Base-by-base conservation (phyloP, 1,140 invertebrate species). In the Bombus turneri region DNA sequence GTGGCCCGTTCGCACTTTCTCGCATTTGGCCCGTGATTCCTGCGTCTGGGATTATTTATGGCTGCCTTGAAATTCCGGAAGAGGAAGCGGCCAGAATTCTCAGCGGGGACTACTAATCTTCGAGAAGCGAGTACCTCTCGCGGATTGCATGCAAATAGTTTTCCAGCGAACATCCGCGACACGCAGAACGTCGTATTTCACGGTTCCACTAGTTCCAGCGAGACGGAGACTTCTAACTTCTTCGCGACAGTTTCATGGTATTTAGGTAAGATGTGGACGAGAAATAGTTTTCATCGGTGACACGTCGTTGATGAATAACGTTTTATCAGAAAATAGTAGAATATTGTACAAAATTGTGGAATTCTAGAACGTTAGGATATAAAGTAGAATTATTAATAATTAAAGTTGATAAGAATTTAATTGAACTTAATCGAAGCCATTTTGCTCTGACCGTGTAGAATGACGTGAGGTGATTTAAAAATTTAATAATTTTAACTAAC, bases 21-120 rank as follows among this genome's bases (percentile, higher is more conserved):
- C 25, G 71, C 37, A 41, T 41, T 41, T 13, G 28, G 28, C 71
- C 39, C 71, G 39, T 73, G 71, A 73, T 73, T 73, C 39, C 39
- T 41, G 28, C 71, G 28, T 73, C 39, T 25, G 28, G 71, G 39
- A 72, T 72, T 73, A 73, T 73, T 73, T 73, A 73, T n/a, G 71
- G 39, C 71, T 28, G 71, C 28, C 39, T 73, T 41, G 71, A 73
- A 73, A 73, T 73, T 73, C 71, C 71, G 71, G 71, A 73, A 73
- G 71, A 41, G 71, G 71, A 73, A 73, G 71, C 37, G 71, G 71
- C 28, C 39, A 15, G 28, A n/a, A 73, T n/a, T 73, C 71, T 15
- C 22, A 28, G 39, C 71, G 6, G 71, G 28, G 15, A 28, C 39
- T 41, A 18, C 71, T 73, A 73, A 73, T 73, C 28, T 73, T 73